Evolutionary conservation across 2,113 vertebrate genomes (phyloP).

Genomic region (Pelobates fuscus): DNA sequence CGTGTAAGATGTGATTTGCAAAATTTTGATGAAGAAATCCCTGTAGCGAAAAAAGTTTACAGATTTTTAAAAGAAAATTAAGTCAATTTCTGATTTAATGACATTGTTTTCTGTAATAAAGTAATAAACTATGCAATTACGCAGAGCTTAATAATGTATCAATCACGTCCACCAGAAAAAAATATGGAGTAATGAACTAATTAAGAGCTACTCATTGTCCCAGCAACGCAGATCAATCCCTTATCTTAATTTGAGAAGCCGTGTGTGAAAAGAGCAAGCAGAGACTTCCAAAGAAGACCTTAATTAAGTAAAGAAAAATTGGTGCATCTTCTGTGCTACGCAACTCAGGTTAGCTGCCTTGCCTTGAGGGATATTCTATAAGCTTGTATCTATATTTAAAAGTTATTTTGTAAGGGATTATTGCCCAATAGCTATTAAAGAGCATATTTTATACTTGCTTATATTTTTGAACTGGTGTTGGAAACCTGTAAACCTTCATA

Average conservation of each 20-base stretch:
- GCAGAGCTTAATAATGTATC: constrained; percentile 41
- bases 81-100: constrained; percentile 32
- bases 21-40: background rate
- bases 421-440: too few relatives aligned
- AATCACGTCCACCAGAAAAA: constrained; percentile 26
- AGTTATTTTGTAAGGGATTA: constrained; percentile 25
- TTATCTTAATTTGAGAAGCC: constrained; percentile 48
- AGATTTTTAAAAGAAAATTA: constrained; percentile 25
- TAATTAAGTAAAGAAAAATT: constrained; percentile 38
- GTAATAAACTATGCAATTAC: constrained; percentile 48
- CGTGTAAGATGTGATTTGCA: background rate
- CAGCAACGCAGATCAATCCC: constrained; percentile 45
- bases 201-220: constrained; percentile 49
- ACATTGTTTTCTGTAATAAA: constrained; percentile 34
- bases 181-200: constrained; percentile 48
- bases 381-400: constrained; percentile 18
- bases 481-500: too few relatives aligned
- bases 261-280: constrained; percentile 39
- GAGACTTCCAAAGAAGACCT: constrained; percentile 34
- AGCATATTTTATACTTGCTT: too few relatives aligned
- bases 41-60: constrained; percentile 7
- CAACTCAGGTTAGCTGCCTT: background rate
- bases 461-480: too few relatives aligned
- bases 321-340: constrained; percentile 13
- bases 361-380: constrained; percentile 21